Conservation (phyloP, 2,113 vertebrate genomes). For the Neogale vison region DNA sequence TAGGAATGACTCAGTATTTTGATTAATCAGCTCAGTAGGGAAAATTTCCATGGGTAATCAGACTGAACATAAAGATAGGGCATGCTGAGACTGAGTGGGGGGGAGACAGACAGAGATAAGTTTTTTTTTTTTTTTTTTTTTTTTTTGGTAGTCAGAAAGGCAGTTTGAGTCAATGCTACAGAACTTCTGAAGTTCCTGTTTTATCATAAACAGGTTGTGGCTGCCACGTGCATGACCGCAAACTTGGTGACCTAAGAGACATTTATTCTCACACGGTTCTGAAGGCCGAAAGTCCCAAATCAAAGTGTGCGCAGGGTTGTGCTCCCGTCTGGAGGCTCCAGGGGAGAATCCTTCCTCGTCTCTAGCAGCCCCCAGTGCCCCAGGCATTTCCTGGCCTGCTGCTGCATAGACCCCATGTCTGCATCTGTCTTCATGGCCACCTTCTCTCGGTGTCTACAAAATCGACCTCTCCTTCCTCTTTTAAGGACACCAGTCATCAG, state of each 20-base stretch:
- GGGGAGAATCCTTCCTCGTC: too few relatives aligned
- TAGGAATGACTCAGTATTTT: conserved; percentile 63
- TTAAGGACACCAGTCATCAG: not conserved
- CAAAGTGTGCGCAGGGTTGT: not conserved
- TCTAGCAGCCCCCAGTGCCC: not conserved
- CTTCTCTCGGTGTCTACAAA: not conserved
- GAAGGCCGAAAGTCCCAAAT: not conserved
- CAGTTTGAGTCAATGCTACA: not conserved
- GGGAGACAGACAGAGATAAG: not conserved
- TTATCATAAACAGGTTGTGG: not conserved
- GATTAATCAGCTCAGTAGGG: conserved; percentile 72
- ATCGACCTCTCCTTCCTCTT: not conserved
- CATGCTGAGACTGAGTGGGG: conserved; percentile 23
- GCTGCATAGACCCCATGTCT: not conserved
- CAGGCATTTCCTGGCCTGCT: fast-evolving
- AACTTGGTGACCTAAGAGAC: not conserved
- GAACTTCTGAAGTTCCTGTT: conserved; percentile 51
- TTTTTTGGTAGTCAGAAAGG: not conserved
- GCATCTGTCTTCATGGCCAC: not conserved
- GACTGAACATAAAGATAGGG: conserved; percentile 40
- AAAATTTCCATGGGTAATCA: conserved; percentile 66
- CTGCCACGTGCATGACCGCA: not conserved
- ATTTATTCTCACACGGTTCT: not conserved
- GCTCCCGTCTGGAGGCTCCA: not conserved
- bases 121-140: not conserved